Evolutionary conservation across 2,113 vertebrate genomes (phyloP).

Genomic region (Cranoglanis bouderius): DNA sequence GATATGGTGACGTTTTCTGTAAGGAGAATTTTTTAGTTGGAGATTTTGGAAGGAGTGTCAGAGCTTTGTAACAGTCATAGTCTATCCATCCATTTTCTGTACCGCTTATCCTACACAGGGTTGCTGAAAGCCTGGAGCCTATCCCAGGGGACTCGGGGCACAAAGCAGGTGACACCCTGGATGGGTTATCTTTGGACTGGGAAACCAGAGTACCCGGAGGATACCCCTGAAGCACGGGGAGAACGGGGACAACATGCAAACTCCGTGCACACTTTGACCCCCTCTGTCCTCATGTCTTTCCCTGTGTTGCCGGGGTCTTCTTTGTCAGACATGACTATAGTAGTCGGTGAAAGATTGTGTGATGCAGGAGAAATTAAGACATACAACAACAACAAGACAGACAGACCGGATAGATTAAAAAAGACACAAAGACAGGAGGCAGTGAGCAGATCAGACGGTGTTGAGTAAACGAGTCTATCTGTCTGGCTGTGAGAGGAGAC

Average conservation of each 20-base stretch:
- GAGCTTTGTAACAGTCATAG: neutral
- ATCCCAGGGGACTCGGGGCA: no score
- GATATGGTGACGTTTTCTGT: neutral
- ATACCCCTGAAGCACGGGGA: no score
- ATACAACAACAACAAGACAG: neutral
- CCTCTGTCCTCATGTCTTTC: neutral
- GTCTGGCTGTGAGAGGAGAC: conserved; percentile 66
- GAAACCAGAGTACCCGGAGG: no score
- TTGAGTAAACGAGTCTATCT: conserved; percentile 60
- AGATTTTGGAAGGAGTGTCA: neutral
- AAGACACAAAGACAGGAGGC: conserved; percentile 49
- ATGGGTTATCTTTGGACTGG: no score
- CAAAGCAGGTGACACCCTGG: no score
- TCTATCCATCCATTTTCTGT: no score
- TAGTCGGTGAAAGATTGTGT: neutral
- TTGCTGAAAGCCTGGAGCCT: no score
- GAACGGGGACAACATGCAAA: no score
- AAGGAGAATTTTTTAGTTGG: neutral
- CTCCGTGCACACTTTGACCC: neutral
- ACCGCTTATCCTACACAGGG: no score
- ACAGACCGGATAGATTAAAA: conserved; percentile 12
- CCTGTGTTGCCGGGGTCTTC: neutral
- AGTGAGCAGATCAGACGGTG: conserved; percentile 38
- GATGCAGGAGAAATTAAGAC: neutral
- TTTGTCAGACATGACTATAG: neutral